Base-by-base conservation (phyloP, 1,140 invertebrate species). In the Aethina tumida region DNA sequence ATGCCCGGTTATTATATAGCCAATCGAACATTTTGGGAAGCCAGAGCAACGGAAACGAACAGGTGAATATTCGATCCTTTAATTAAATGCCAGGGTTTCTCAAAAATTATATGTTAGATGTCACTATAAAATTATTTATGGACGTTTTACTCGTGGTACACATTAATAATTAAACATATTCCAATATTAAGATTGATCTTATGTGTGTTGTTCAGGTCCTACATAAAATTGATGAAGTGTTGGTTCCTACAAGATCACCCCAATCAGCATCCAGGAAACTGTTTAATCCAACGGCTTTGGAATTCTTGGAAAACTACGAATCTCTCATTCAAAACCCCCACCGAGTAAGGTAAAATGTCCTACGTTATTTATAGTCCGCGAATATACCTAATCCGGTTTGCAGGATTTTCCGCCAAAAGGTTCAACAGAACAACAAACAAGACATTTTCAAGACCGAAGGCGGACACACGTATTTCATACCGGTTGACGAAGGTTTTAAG, bases 401-500 rank as follows among this genome's bases (percentile, higher is more conserved):
- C 28, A 55, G 52, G 33, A 43, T 32, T 34, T 55, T 52, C 28
- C 71, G 80, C 19, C 75, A 81, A 49, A 74, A 79, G 59, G 79
- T 90, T 31, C 64, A 73, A 41, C 54, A 73, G 35, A 73, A 75
- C 15, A 68, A 75, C 28, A 87, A 86, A 64, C 70, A 79, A 54
- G 70, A 78, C 17, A 68, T 88, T 20, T 90, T 84, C 58, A 74
- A 73, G 47, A 71, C 73, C 13, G 79, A 82, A 43, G 86, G 86
- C 25, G 68, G 74, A 43, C 78, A 82, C 61, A 92, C 88, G 4
- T 93, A 89, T 59, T 87, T 92, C 58, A 80, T 93, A 54, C 87
- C 88, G 5, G 76, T 90, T n/a, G 85, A 90, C 63, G 82, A 86
- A 60, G 84, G 83, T 22, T 86, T 89, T 52, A 82, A 83, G 73